phyloP scores from a whole-genome alignment of 2,888 invertebrate species.

The Diaperis boleti region DNA sequence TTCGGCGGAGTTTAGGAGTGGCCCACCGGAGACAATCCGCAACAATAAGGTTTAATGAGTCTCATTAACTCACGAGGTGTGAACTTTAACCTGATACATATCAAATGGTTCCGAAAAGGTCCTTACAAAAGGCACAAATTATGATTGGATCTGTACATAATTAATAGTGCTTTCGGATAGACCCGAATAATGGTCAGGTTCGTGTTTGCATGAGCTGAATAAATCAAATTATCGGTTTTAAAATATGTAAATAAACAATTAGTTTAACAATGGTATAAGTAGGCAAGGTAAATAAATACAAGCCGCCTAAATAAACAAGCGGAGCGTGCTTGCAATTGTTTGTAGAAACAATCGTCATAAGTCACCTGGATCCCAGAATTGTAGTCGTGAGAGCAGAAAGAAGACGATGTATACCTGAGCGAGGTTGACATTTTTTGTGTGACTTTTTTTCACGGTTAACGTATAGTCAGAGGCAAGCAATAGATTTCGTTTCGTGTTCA shows the following conservation, averaged over 20 bases:
- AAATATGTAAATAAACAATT: constrained; percentile 59
- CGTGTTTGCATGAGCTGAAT: constrained; percentile 15
- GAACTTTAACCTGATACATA: constrained; percentile 52
- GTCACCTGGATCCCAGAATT: constrained; percentile 60
- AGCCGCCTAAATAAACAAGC: constrained; percentile 57
- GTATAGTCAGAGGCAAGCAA: constrained; percentile 63
- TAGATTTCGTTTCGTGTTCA: constrained; percentile 66
- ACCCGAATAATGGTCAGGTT: constrained; percentile 14
- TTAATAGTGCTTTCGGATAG: constrained; percentile 4
- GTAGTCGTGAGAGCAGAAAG: constrained; percentile 58
- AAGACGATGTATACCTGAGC: constrained; percentile 37
- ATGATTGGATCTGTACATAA: constrained; percentile 20
- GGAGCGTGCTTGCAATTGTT: constrained; percentile 60
- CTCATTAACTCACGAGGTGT: constrained; percentile 57
- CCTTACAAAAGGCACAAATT: constrained; percentile 20
- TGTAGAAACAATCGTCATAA: constrained; percentile 63
- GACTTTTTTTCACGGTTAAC: constrained; percentile 59
- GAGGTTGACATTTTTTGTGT: constrained; percentile 62
- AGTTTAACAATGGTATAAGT: constrained; percentile 56
- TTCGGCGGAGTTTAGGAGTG: constrained; percentile 53
- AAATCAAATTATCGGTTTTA: constrained; percentile 33
- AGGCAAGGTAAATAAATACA: constrained; percentile 52
- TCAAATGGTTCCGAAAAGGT: constrained; percentile 31
- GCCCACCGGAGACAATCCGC: constrained; percentile 56
- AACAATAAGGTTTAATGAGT: constrained; percentile 60